These are phyloP conservation scores for Todiramphus chloris DNA, from an alignment of 2,113 vertebrate genomes.

Conservation along the genomic window DNA sequence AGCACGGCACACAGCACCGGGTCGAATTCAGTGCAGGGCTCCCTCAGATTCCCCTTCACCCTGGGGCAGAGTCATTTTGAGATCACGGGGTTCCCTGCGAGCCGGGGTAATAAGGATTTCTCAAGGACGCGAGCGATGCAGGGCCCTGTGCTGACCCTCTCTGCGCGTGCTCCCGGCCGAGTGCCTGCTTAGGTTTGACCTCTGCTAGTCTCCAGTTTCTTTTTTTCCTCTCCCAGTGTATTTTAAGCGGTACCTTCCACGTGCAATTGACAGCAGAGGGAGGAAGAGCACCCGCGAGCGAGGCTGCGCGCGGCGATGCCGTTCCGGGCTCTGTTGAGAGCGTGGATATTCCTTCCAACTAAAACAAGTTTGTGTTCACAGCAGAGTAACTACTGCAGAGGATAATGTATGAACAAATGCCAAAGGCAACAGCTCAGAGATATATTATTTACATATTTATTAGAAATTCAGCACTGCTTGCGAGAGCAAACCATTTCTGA, in stretches of 20 bases:
- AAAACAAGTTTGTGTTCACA: neutral
- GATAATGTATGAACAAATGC: constrained; percentile 10
- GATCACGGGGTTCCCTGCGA: neutral
- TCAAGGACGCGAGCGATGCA: accelerated
- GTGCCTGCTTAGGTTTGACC: neutral
- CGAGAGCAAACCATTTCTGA: constrained; percentile 70
- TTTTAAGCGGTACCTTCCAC: neutral
- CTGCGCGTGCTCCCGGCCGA: neutral
- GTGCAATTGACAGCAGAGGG: neutral
- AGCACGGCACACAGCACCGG: accelerated
- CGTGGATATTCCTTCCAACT: neutral
- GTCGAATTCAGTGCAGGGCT: neutral
- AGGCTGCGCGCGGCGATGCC: neutral
- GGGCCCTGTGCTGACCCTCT: neutral
- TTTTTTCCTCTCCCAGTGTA: neutral
- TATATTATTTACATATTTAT: constrained; percentile 85
- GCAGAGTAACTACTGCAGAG: constrained; percentile 8
- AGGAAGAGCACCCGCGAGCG: neutral
- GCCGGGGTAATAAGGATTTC: neutral
- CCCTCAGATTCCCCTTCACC: neutral
- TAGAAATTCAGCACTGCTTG: constrained; percentile 77
- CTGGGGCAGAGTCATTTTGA: neutral
- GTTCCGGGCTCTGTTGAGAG: neutral
- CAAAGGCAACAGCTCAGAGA: constrained; percentile 62
- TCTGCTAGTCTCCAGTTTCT: neutral